Evolutionary conservation across 2,797 vertebrate species (phyloP).

Genomic region (Pantherophis vulpinus): DNA sequence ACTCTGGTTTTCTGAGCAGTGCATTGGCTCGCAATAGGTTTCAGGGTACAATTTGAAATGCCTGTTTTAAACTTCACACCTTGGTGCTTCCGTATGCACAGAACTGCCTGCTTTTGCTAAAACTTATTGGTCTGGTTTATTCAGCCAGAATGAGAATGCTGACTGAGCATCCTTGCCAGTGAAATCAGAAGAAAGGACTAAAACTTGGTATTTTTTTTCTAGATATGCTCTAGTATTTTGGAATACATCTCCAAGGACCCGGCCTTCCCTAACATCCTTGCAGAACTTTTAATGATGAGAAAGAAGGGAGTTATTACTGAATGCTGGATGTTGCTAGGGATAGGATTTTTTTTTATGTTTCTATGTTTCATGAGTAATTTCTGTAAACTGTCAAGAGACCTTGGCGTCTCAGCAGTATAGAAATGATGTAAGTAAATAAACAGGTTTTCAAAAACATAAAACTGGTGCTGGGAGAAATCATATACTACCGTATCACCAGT

Average conservation of each 20-base stretch:
- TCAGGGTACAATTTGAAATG: not conserved
- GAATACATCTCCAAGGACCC: not conserved
- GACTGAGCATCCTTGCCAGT: not conserved
- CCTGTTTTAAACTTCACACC: not conserved
- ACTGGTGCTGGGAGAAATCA: not conserved
- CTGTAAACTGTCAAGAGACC: not conserved
- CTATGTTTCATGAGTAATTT: not conserved
- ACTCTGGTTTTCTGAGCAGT: not conserved
- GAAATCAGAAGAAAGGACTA: not conserved
- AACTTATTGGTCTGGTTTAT: not conserved
- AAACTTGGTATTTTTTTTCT: not conserved
- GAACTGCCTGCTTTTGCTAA: not conserved
- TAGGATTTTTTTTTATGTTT: not conserved
- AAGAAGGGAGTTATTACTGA: not conserved
- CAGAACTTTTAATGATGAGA: not conserved
- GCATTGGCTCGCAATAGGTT: not conserved
- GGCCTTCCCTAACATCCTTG: not conserved
- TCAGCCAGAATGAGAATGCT: not conserved
- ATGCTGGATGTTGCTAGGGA: not conserved
- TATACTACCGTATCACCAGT: not conserved
- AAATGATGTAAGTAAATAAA: not conserved
- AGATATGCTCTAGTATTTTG: not conserved
- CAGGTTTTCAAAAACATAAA: slow-evolving; percentile 40
- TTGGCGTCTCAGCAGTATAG: not conserved
- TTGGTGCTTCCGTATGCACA: not conserved